Evolutionary conservation across 1,140 invertebrate genomes (phyloP).

Genomic region (Glomeris maerens): DNA sequence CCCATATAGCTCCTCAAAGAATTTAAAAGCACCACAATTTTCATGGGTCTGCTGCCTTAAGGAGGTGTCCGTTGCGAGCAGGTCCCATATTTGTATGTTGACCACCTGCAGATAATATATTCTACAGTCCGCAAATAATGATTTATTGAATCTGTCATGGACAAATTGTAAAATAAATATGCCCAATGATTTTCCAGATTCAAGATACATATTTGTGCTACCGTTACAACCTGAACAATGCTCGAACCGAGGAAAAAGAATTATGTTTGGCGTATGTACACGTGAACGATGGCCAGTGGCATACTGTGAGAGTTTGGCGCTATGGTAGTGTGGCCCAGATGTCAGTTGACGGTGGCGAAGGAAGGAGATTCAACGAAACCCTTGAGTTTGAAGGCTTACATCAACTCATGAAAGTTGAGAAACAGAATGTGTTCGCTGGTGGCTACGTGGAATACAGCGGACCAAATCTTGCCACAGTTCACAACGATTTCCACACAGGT

Average conservation of each 20-base stretch:
- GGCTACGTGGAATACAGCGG: constrained; percentile 90
- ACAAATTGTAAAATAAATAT: neutral
- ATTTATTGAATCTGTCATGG: no score
- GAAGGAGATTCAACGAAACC: constrained; percentile 83
- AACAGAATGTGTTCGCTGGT: constrained; percentile 85
- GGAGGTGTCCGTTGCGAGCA: no score
- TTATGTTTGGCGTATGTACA: constrained; percentile 76
- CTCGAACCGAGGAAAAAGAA: constrained; percentile 72
- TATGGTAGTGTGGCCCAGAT: constrained; percentile 87
- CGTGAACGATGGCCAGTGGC: constrained; percentile 95
- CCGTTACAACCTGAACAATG: constrained; percentile 74
- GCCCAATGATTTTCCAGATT: constrained; percentile 35
- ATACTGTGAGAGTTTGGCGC: constrained; percentile 63
- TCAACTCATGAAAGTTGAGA: constrained; percentile 80
- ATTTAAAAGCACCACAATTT: no score
- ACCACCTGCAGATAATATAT: no score
- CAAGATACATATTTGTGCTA: constrained; percentile 68
- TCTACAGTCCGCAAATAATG: no score
- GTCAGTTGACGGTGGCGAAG: constrained; percentile 88
- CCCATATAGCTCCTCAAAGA: no score
- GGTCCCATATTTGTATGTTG: no score
- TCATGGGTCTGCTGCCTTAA: no score
- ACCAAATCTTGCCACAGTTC: constrained; percentile 57
- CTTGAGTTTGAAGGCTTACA: constrained; percentile 70
- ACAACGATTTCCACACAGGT: constrained; percentile 89